Base-by-base conservation (phyloP, 2,113 vertebrate genomes). In the Aphelocoma coerulescens region DNA sequence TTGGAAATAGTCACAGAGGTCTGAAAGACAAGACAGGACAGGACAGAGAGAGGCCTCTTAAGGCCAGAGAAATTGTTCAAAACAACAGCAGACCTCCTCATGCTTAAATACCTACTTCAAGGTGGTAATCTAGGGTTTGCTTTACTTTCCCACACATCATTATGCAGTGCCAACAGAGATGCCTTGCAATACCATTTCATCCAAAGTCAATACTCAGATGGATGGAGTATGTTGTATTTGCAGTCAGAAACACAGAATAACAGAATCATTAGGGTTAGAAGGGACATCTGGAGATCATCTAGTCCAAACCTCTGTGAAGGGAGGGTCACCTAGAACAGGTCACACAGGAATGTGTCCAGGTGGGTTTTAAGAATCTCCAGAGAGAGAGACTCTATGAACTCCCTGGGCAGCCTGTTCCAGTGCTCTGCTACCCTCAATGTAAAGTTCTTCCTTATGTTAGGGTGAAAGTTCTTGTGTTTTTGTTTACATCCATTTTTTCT, bases 321-420 rank as follows among this genome's bases (percentile, higher is more conserved):
- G 17, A 68, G 37, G 20, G 16, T 46, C 28, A 7, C 20, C n/a
- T 32, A 21, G 13, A 46, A 28, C 28, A 61, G 11, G 8, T 39
- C 28, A 52, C 8, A 24, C 9, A 59, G 33, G n/a, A 67, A 54
- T 30, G 14, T 32, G 18, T 51, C 21, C 37, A 27, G 13, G 16
- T 54, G 20, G 7, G 39, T 59, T 66, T 74, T 52, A 13, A 74
- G 10, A 41, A 7, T 39, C 13, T 74, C 23, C 59, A 59, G 33
- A n/a, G 6, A 59, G 33, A 23, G 11, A 81, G 8, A 51, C 2
- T 51, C 18, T 26, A 32, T 0, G 0, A 66, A 4, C 16, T n/a
- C 18, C 9, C 26, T 67, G 52, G 33, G 5, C 12, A 59, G 61
- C 27, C 33, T n/a, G 19, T 51, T 67, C 15, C 19, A 39, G 27